Base-by-base conservation (phyloP, 2,888 invertebrate species). In the Sarcophaga caerulescens region DNA sequence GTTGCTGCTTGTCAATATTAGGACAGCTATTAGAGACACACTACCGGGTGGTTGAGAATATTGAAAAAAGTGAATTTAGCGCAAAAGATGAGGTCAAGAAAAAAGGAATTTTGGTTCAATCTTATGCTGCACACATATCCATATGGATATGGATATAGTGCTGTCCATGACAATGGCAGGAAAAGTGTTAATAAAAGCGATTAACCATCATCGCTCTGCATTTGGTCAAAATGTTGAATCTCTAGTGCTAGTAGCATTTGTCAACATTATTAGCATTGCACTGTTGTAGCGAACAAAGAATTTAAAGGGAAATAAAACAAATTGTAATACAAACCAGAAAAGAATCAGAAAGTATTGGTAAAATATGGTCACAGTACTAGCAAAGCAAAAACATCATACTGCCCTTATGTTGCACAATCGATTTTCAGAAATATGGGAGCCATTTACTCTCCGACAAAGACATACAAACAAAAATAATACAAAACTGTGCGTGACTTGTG, bases 191-290 rank as follows among this genome's bases (percentile, higher is more conserved):
- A 60, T 60, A 21, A 14, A 21, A 71, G 23, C 44, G 19, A 11
- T 44, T 70, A 76, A 76, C 65, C 59, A 63, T 76, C 25, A n/a
- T n/a, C n/a, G n/a, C 65, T 35, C 70, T 69, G 81, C 76, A 76
- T 81, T 81, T 70, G 70, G 76, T 59, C 76, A 81, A 70, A 63
- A 70, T 63, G 10, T 65, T 70, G 65, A 70, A 76, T 71, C 70
- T 76, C 81, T 76, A 44, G 70, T 25, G 76, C 25, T 57, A n/a
- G 19, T 44, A 70, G 60, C 75, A 66, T 17, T 75, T 74, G 60
- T 25, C 45, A 73, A 62, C 21, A 74, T 23, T 60, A 47, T 47
- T 47, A 35, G 1, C 12, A 47, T 1, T 47, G 47, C 47, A 47
- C 4, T 14, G 45, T 68, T 66, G 80, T 6, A 66, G 35, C 63